Base-by-base conservation (phyloP, 2,113 vertebrate genomes). In the Hyaena hyaena region DNA sequence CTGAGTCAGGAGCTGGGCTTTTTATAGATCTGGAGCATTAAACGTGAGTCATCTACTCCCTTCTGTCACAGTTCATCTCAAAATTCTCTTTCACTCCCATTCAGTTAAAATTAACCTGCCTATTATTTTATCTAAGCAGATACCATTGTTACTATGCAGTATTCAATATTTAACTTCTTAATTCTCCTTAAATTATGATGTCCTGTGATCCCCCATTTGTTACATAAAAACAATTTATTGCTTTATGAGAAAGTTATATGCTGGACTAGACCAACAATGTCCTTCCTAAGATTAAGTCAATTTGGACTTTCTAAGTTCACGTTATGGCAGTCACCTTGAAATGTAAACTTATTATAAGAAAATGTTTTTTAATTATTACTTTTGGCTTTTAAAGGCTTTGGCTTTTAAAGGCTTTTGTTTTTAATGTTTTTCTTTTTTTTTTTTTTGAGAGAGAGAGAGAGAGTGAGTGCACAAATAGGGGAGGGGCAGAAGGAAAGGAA, bases 41-140 rank as follows among this genome's bases (percentile, higher is more conserved):
- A 65, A 90, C 68, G 17, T 96, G 97, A 98, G 58, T 97, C 96
- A 97, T 66, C 33, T 43, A 81, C 79, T 95, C 76, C 73, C 43
- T 94, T 94, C 65, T 28, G 50, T 24, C 69, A 90, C n/a, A 88
- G 58, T 91, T 92, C 61, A 96, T 88, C 95, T 96, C 65, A 90
- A 95, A 93, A 83, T 85, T 86, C 69, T 93, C 89, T 95, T 90
- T 82, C 21, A 88, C 53, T 53, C 94, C 85, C 63, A 88, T n/a
- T 96, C 28, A 95, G 69, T 76, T 96, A 85, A 96, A 96, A 96
- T 73, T 92, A 95, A 87, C 79, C 63, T 87, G 53, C 53, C 76
- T 88, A 95, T 95, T 68, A 86, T 88, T 96, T 95, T 68, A 86
- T 88, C 82, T 69, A 88, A 97, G 15, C 43, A 61, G 86, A 65